A percentile compares a stretch with the other conserved stretches of the same genome.
phyloP scores from a whole-genome alignment of 92 coral and sea anemone genomes.

The Palythoa caribaeorum region DNA sequence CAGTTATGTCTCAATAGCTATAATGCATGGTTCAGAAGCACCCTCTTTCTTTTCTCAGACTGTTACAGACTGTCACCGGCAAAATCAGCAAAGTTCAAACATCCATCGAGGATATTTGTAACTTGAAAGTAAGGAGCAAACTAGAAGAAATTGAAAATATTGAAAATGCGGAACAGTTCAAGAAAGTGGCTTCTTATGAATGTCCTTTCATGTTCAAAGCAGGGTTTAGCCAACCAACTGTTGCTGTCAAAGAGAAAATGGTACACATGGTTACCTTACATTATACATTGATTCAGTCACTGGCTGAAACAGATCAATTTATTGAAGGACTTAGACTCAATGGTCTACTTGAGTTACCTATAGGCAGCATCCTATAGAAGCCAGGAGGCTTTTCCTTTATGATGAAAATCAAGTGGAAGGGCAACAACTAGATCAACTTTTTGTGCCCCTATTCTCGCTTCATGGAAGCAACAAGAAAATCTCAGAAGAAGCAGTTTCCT shows the following conservation, averaged over 20 bases:
- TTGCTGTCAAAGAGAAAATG: conserved; percentile 58
- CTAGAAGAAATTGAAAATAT: conserved; percentile 56
- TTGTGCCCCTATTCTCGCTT: conserved; percentile 43
- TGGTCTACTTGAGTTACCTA: conserved; percentile 45
- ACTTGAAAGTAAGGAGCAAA: conserved; percentile 57
- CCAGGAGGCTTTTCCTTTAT: conserved; percentile 61
- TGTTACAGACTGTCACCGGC: conserved; percentile 65
- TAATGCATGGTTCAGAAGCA: conserved; percentile 60
- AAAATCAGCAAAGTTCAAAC: conserved; percentile 53
- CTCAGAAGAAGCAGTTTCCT: conserved; percentile 60
- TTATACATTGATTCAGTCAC: conserved; percentile 53
- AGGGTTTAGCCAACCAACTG: conserved; percentile 61
- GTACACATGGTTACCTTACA: conserved; percentile 58
- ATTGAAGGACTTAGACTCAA: conserved; percentile 62
- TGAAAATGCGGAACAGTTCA: conserved; percentile 62
- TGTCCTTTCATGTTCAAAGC: conserved; percentile 58
- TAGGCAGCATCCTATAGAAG: conserved; percentile 63
- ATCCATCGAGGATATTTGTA: conserved; percentile 60
- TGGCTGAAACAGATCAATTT: conserved; percentile 65
- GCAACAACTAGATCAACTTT: conserved; percentile 55
- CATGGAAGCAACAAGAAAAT: conserved; percentile 67
- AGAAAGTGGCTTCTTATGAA: conserved; percentile 70
- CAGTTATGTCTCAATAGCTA: conserved; percentile 55
- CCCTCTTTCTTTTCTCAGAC: conserved; percentile 64
- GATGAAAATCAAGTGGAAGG: conserved; percentile 49